phyloP scores from a whole-genome alignment of 2,113 vertebrate genomes.

The Cyprinodon variegatus region DNA sequence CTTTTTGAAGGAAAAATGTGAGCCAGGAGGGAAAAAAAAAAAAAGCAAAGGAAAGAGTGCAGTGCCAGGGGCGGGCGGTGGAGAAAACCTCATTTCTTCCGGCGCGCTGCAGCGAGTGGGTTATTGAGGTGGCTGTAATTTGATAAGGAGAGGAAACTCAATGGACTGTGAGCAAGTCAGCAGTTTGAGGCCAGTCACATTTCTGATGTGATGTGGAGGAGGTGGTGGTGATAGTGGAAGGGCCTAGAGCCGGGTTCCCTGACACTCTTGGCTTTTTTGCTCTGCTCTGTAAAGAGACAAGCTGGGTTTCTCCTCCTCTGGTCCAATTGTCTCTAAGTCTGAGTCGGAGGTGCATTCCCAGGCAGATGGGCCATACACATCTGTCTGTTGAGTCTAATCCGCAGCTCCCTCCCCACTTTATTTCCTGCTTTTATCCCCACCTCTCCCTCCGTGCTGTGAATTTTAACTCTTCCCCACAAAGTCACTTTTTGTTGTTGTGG shows the following conservation, averaged over 20 bases:
- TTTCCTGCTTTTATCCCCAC: conserved; percentile 57
- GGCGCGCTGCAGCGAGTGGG: conserved; percentile 74
- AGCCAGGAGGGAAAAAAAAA: conserved; percentile 28
- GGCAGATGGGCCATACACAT: conserved; percentile 53
- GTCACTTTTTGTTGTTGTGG: conserved; percentile 75
- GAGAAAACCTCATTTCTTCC: conserved; percentile 80
- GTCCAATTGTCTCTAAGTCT: conserved; percentile 34
- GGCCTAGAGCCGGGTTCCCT: conserved; percentile 53
- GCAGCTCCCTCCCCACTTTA: conserved; percentile 28
- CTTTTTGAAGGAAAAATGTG: conserved; percentile 70
- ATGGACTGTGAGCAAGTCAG: conserved; percentile 80
- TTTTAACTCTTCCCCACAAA: conserved; percentile 47
- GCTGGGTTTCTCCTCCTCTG: conserved; percentile 31
- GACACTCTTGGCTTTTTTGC: conserved; percentile 22
- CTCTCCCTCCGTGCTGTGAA: conserved; percentile 52
- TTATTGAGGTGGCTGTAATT: conserved; percentile 84
- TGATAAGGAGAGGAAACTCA: conserved; percentile 82
- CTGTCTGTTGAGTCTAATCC: conserved; percentile 64
- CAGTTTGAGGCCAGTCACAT: conserved; percentile 77
- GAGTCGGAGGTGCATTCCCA: conserved; percentile 56
- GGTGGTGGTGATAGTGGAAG: conserved; percentile 59
- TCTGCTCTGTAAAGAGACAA: conserved; percentile 41
- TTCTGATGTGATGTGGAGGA: conserved; percentile 74
- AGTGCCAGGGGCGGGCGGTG: conserved; percentile 69
- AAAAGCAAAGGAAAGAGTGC: conserved; percentile 60